Conservation (phyloP, 2,888 invertebrate genomes). For the Cybosia mesomella region DNA sequence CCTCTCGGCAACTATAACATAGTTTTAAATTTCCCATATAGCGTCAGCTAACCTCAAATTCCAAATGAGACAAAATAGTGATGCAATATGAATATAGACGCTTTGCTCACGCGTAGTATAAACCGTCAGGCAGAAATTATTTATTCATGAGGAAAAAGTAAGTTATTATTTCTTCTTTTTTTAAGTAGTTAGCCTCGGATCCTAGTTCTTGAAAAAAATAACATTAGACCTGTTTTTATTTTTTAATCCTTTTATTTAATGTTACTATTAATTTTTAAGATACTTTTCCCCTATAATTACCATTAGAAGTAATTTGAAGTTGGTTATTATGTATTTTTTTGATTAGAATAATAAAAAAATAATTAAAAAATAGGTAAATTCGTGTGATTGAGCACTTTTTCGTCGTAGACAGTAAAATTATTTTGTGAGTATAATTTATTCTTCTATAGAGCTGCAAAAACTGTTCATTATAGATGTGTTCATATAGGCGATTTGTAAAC, state of each 20-base stretch:
- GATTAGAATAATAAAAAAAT: slow-evolving; percentile 50
- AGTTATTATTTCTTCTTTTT: slow-evolving; percentile 59
- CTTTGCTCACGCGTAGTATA: slow-evolving; percentile 58
- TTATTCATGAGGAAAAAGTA: slow-evolving; percentile 59
- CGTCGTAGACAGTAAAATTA: slow-evolving; percentile 44
- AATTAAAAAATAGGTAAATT: slow-evolving; percentile 61
- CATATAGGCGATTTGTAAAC: slow-evolving; percentile 20
- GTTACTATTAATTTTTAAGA: slow-evolving; percentile 84
- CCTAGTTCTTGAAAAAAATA: slow-evolving; percentile 50
- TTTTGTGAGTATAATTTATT: slow-evolving; percentile 54
- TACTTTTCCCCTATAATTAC: slow-evolving; percentile 73
- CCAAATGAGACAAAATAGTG: slow-evolving; percentile 73
- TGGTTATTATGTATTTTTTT: slow-evolving; percentile 75
- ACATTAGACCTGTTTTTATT: slow-evolving; percentile 64
- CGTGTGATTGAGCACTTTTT: slow-evolving; percentile 59
- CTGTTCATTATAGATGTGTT: slow-evolving; percentile 26
- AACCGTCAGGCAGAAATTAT: slow-evolving; percentile 49
- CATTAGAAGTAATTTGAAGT: slow-evolving; percentile 80
- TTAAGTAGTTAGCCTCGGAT: slow-evolving; percentile 53
- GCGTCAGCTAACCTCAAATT: slow-evolving; percentile 66
- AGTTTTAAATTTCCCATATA: slow-evolving; percentile 51
- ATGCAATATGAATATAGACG: slow-evolving; percentile 64
- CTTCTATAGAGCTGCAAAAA: slow-evolving; percentile 27
- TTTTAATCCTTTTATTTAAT: slow-evolving; percentile 79
- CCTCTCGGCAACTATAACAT: slow-evolving; percentile 44